phyloP scores from a whole-genome alignment of 2,797 vertebrate species.

The Malacoctenus gilli region DNA sequence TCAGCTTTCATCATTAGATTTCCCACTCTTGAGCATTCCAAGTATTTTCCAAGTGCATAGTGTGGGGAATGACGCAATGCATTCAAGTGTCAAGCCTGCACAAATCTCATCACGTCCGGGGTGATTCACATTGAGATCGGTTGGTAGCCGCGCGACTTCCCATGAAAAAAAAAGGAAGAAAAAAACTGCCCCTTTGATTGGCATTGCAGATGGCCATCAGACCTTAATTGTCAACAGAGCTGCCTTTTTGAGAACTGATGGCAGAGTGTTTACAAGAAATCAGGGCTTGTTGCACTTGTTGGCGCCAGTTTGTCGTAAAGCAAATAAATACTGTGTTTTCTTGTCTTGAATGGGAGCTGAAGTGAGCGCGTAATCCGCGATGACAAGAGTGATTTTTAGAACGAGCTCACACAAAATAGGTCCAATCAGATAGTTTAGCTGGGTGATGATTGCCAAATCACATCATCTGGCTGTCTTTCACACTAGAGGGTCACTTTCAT shows the following conservation, averaged over 20 bases:
- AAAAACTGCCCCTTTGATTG: no score
- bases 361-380: constrained; percentile 37
- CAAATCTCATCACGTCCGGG: constrained; percentile 67
- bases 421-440: constrained; percentile 56
- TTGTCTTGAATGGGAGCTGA: constrained; percentile 28
- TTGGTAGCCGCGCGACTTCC: constrained; percentile 76
- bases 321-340: constrained; percentile 47
- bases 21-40: constrained; percentile 58
- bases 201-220: constrained; percentile 30
- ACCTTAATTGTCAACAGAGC: constrained; percentile 43
- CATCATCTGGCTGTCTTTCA: constrained; percentile 47
- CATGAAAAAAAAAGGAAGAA: constrained; percentile 48
- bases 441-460: constrained; percentile 59
- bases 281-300: constrained; percentile 47
- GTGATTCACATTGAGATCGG: constrained; percentile 62
- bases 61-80: constrained; percentile 60
- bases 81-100: constrained; percentile 66
- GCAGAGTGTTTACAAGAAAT: constrained; percentile 64
- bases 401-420: constrained; percentile 46
- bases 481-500: constrained; percentile 48
- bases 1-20: constrained; percentile 70
- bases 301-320: constrained; percentile 21
- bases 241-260: constrained; percentile 43
- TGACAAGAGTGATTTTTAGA: constrained; percentile 28
- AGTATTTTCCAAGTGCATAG: constrained; percentile 75